Conservation (phyloP, 2,113 vertebrate species). For the Steatornis caripensis region DNA sequence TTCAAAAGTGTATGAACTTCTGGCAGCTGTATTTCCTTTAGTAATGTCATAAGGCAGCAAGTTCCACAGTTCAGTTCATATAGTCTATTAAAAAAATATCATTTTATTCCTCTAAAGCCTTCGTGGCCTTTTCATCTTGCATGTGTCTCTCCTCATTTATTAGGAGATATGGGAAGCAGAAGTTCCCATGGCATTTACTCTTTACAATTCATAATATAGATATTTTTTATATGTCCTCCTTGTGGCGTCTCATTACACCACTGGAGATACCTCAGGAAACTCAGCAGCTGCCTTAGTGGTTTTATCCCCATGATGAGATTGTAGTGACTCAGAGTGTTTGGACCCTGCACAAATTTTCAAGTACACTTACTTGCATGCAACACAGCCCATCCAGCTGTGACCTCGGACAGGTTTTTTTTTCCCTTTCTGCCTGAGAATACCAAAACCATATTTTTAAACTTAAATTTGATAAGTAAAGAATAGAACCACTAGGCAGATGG, state of each 20-base stretch:
- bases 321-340: slow-evolving; percentile 2
- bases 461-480: slow-evolving; percentile 51
- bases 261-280: slow-evolving; percentile 38
- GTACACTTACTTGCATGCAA: not conserved
- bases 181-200: slow-evolving; percentile 7
- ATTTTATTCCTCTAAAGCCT: not conserved
- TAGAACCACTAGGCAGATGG: not conserved
- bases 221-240: not conserved
- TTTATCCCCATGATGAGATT: slow-evolving; percentile 27
- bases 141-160: not conserved
- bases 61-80: not conserved
- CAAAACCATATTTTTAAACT: slow-evolving; percentile 65
- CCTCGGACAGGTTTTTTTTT: slow-evolving; percentile 47
- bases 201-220: slow-evolving; percentile 3
- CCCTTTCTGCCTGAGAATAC: slow-evolving; percentile 8
- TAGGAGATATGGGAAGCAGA: slow-evolving; percentile 23
- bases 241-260: not conserved
- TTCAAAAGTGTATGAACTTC: not conserved
- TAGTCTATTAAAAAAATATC: not conserved
- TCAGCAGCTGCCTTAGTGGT: slow-evolving; percentile 32
- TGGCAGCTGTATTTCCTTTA: slow-evolving; percentile 3
- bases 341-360: not conserved
- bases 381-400: slow-evolving; percentile 67
- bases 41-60: not conserved
- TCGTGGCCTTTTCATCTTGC: slow-evolving; percentile 37